Conservation (phyloP, 2,113 vertebrate species). For the Macaca nemestrina region DNA sequence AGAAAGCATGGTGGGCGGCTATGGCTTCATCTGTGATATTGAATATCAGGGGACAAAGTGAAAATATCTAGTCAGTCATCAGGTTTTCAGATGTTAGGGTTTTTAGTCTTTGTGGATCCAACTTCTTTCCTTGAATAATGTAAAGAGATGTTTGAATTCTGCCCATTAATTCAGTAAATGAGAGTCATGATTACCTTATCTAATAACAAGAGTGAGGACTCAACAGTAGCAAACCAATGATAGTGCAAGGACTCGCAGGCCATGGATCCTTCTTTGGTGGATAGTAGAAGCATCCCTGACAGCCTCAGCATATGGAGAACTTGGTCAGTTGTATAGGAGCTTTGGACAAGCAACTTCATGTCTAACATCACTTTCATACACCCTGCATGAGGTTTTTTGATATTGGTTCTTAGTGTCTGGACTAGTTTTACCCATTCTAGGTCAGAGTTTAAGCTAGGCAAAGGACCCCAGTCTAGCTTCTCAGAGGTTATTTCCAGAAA, state of each 20-base stretch:
- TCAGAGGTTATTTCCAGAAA: conserved; percentile 74
- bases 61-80: background rate
- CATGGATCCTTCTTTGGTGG: background rate
- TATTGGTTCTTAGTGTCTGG: conserved; percentile 15
- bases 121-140: conserved; percentile 42
- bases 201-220: background rate
- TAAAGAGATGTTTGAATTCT: conserved; percentile 53
- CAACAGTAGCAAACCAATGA: background rate
- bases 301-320: background rate
- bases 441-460: conserved; percentile 31
- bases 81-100: background rate
- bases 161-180: conserved; percentile 2
- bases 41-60: background rate
- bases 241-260: background rate
- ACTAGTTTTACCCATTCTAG: conserved; percentile 33
- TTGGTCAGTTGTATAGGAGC: conserved; percentile 15
- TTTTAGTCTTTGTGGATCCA: conserved; percentile 35
- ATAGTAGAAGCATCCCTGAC: background rate
- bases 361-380: conserved; percentile 18
- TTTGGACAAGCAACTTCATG: conserved; percentile 51
- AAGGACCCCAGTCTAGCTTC: conserved; percentile 42
- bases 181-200: background rate
- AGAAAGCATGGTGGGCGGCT: background rate
- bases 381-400: conserved; percentile 39
- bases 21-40: conserved; percentile 21